phyloP scores from a whole-genome alignment of 1,140 invertebrate species.

The Cyclargus thomasi region DNA sequence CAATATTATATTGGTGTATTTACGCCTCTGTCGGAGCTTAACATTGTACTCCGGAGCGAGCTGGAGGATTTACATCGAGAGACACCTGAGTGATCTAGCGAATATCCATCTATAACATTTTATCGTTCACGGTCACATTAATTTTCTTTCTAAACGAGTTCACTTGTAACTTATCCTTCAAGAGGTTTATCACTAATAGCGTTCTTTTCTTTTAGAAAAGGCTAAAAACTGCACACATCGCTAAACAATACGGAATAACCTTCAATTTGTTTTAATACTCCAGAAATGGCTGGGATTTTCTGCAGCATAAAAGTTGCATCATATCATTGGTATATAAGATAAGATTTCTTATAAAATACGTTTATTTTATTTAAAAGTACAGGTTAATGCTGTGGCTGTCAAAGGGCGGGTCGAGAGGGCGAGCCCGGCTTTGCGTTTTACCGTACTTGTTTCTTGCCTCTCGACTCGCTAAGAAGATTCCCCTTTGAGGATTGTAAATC shows the following conservation, averaged over 20 bases:
- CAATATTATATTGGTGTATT: conserved; percentile 31
- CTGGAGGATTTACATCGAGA: background rate
- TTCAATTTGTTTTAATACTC: background rate
- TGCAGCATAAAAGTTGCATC: background rate
- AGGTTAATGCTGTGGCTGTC: conserved; percentile 18
- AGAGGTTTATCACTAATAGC: too few species aligned
- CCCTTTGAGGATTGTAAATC: conserved; percentile 15
- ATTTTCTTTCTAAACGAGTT: background rate
- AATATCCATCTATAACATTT: background rate
- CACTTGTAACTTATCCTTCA: background rate
- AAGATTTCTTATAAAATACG: conserved; percentile 13
- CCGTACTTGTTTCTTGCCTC: conserved; percentile 10
- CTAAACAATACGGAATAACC: too few species aligned
- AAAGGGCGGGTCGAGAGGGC: conserved; percentile 20
- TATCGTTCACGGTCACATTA: background rate
- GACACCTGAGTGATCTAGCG: background rate
- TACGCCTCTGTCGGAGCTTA: conserved; percentile 14
- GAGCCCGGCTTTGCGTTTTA: conserved; percentile 11
- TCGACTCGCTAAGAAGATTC: conserved; percentile 15
- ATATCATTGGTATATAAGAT: background rate
- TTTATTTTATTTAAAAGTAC: conserved; percentile 11
- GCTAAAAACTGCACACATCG: too few species aligned
- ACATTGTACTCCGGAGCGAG: conserved; percentile 18
- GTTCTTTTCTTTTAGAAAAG: too few species aligned
- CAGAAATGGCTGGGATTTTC: background rate